A percentile compares a stretch with the other conserved stretches of the same genome.
These are phyloP conservation scores for Zonotrichia albicollis DNA, from an alignment of 2,797 vertebrate genomes.

Conservation along the genomic window DNA sequence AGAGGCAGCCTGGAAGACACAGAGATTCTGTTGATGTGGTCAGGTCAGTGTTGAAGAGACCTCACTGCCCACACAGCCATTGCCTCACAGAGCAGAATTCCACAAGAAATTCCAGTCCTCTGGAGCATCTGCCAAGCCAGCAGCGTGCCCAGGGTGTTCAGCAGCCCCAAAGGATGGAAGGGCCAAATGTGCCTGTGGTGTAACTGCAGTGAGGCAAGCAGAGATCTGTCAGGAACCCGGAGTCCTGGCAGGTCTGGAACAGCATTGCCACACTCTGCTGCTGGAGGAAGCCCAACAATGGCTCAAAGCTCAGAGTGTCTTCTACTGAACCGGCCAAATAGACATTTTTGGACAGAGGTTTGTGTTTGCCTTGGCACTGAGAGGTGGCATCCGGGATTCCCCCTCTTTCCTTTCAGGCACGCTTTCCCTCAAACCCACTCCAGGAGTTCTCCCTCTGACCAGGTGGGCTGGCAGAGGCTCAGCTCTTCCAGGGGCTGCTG, in stretches of 20 bases:
- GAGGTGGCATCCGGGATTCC: neutral
- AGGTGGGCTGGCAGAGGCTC: neutral
- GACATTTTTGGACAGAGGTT: neutral
- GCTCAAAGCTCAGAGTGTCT: neutral
- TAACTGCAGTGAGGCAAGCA: neutral
- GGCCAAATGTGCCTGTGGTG: neutral
- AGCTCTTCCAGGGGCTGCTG: neutral
- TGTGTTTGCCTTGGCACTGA: neutral
- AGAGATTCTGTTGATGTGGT: neutral
- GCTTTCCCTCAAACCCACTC: neutral
- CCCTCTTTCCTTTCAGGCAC: neutral
- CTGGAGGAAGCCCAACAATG: neutral
- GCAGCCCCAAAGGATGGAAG: neutral
- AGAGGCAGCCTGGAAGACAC: neutral
- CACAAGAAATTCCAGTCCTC: conserved; percentile 26
- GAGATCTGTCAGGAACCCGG: neutral
- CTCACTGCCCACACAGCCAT: neutral
- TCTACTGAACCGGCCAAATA: neutral
- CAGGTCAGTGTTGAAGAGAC: neutral
- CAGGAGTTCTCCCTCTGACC: neutral
- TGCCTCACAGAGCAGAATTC: conserved; percentile 29
- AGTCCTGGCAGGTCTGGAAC: neutral
- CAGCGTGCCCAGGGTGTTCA: neutral
- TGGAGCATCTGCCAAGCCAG: conserved; percentile 9
- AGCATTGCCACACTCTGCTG: neutral